Evolutionary conservation across 2,113 vertebrate species (phyloP).

Genomic region (Cyrtonyx montezumae): DNA sequence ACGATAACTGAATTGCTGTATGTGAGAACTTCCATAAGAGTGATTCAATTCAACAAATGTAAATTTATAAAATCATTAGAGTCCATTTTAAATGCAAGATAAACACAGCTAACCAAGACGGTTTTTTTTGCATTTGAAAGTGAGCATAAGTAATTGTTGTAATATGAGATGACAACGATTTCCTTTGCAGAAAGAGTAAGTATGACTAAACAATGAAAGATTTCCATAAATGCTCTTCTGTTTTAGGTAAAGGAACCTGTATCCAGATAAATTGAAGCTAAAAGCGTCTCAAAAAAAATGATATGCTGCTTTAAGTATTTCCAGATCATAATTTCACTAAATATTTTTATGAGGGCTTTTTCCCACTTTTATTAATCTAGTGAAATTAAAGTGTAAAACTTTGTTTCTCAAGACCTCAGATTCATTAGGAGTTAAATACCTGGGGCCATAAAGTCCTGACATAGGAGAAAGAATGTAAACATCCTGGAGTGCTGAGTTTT

Average conservation of each 20-base stretch:
- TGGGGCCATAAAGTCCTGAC: constrained; percentile 86
- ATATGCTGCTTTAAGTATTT: neutral
- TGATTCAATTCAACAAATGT: neutral
- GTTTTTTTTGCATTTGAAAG: neutral
- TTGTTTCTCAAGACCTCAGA: neutral
- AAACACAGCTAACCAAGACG: neutral
- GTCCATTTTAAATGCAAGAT: neutral
- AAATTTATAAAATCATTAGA: neutral
- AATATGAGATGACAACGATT: neutral
- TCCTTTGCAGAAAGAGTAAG: neutral
- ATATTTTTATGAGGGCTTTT: neutral
- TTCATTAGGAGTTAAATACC: constrained; percentile 72
- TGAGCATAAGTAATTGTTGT: neutral
- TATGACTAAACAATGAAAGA: neutral
- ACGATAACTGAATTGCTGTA: accelerated
- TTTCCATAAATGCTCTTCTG: neutral
- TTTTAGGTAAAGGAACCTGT: neutral
- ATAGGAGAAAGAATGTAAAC: constrained; percentile 90
- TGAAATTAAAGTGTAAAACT: neutral
- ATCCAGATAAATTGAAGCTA: neutral
- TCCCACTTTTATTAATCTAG: neutral
- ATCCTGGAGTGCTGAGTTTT: constrained; percentile 85
- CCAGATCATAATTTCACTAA: neutral
- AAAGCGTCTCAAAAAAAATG: neutral
- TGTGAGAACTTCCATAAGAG: neutral